Conservation (phyloP, 2,888 invertebrate genomes). For the Sipha maydis region DNA sequence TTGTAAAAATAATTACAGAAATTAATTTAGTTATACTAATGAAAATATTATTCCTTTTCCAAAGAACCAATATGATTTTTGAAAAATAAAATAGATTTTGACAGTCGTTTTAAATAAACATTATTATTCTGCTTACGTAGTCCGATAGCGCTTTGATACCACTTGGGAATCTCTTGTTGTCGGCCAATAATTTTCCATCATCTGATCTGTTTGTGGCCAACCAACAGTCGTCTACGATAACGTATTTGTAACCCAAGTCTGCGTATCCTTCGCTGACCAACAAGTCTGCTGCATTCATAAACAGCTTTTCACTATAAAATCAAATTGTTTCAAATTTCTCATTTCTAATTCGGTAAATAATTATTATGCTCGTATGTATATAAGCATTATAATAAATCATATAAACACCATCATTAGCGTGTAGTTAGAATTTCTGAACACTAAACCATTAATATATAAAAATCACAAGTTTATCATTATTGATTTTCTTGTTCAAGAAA, state of each 20-base stretch:
- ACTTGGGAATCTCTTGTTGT: constrained; percentile 72
- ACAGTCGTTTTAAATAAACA: too few species aligned
- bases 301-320: constrained; percentile 70
- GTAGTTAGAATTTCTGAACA: too few species aligned
- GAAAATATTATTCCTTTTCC: too few species aligned
- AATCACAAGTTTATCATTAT: too few species aligned
- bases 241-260: constrained; percentile 73
- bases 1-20: too few species aligned
- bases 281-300: constrained; percentile 71
- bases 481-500: too few species aligned
- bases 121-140: constrained; percentile 70
- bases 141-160: constrained; percentile 73
- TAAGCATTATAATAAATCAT: neutral
- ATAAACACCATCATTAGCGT: too few species aligned
- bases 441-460: too few species aligned
- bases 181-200: constrained; percentile 71
- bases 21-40: too few species aligned
- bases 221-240: constrained; percentile 76
- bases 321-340: neutral
- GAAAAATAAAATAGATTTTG: too few species aligned
- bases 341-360: neutral
- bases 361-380: neutral
- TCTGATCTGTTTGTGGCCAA: constrained; percentile 69
- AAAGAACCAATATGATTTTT: too few species aligned
- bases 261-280: constrained; percentile 73